These are phyloP conservation scores for Propithecus coquereli DNA, from an alignment of 2,113 vertebrate species.

Conservation along the genomic window DNA sequence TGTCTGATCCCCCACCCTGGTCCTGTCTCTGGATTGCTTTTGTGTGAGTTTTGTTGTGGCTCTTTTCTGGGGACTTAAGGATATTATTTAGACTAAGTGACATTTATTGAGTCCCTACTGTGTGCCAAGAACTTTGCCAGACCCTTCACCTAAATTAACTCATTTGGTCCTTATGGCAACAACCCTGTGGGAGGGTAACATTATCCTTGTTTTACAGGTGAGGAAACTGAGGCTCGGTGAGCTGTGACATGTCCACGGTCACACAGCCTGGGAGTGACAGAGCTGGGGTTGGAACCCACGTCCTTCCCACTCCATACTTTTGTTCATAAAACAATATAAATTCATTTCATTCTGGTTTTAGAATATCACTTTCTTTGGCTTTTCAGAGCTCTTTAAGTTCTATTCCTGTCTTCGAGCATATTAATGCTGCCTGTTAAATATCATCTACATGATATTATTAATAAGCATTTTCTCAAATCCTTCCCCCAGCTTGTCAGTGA, in stretches of 20 bases:
- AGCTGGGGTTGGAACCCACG: background rate
- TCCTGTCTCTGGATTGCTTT: background rate
- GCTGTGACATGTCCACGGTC: background rate
- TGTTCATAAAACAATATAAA: background rate
- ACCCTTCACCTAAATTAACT: too few species aligned
- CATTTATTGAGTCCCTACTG: background rate
- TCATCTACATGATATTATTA: background rate
- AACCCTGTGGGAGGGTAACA: accelerated
- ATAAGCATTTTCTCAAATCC: background rate
- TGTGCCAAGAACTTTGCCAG: background rate
- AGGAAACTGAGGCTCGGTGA: background rate
- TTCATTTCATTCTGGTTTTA: background rate
- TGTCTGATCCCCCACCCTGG: background rate
- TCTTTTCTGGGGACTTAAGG: background rate
- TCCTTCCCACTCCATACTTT: background rate
- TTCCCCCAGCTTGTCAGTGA: background rate
- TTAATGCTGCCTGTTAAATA: background rate
- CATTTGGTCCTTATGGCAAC: background rate
- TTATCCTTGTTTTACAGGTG: background rate
- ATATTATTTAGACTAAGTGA: background rate
- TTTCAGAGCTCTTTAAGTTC: background rate
- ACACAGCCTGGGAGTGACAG: background rate
- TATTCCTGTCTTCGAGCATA: background rate
- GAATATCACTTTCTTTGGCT: background rate
- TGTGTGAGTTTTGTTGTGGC: background rate